These are phyloP conservation scores for Gallinago nigripennis DNA, from an alignment of 2,797 vertebrate species.

Conservation along the genomic window DNA sequence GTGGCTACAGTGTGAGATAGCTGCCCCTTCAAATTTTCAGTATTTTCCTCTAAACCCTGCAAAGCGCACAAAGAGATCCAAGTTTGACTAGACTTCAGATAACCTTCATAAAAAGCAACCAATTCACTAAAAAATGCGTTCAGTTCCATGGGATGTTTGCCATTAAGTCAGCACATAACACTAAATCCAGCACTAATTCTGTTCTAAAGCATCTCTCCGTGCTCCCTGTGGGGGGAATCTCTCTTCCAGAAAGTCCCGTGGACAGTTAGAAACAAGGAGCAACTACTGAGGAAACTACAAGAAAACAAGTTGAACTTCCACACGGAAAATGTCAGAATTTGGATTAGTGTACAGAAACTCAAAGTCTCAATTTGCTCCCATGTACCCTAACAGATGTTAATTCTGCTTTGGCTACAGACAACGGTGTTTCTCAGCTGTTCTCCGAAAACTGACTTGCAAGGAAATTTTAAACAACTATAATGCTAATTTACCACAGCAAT, in stretches of 20 bases:
- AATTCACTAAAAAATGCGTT: neutral
- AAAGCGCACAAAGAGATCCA: neutral
- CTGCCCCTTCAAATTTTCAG: neutral
- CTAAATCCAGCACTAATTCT: neutral
- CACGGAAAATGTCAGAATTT: neutral
- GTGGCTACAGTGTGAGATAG: neutral
- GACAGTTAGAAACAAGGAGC: neutral
- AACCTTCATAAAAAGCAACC: neutral
- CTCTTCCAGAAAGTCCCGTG: neutral
- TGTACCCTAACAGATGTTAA: rapidly evolving
- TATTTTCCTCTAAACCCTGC: neutral
- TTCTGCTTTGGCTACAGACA: neutral
- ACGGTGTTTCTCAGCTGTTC: neutral
- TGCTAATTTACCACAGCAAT: neutral
- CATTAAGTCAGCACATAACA: neutral
- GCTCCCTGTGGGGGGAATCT: neutral
- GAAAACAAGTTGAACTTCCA: neutral
- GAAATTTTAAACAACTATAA: neutral
- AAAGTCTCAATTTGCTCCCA: neutral
- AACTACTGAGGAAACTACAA: neutral
- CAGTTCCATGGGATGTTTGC: neutral
- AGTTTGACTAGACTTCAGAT: neutral
- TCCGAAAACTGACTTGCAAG: neutral
- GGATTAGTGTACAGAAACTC: neutral
- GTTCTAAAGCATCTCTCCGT: neutral